These are phyloP conservation scores for Rotaria socialis DNA, from an alignment of 2,888 invertebrate species.

Conservation along the genomic window DNA sequence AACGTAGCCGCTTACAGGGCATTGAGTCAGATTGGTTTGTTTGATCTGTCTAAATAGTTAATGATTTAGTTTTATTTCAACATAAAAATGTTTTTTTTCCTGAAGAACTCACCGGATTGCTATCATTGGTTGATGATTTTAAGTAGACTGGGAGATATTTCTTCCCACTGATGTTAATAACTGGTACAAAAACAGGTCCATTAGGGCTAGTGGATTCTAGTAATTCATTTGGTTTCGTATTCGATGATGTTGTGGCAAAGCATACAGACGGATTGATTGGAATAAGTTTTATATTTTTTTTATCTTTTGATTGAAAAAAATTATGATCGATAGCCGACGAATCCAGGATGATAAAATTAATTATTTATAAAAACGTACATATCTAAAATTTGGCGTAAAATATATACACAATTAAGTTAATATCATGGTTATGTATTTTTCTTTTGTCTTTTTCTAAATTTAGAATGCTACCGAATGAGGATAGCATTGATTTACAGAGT, in stretches of 20 bases:
- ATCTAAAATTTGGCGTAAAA: background rate
- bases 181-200: conserved; percentile 28
- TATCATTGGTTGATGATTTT: background rate
- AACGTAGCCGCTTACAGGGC: background rate
- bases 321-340: background rate
- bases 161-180: conserved; percentile 15
- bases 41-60: too few relatives aligned
- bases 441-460: background rate
- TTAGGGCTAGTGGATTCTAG: background rate
- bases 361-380: background rate
- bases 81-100: too few relatives aligned
- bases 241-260: background rate
- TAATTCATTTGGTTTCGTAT: background rate
- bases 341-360: background rate
- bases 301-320: background rate
- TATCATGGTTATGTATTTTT: background rate
- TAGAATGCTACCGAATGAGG: background rate
- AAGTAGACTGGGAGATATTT: conserved; percentile 27
- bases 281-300: conserved; percentile 25
- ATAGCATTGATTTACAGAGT: background rate
- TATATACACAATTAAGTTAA: background rate
- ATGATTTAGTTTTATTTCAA: too few relatives aligned
- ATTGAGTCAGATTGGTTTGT: background rate
- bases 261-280: conserved; percentile 22
- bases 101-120: background rate